phyloP scores from a whole-genome alignment of 1,140 invertebrate species.

The Rhyzopertha dominica region DNA sequence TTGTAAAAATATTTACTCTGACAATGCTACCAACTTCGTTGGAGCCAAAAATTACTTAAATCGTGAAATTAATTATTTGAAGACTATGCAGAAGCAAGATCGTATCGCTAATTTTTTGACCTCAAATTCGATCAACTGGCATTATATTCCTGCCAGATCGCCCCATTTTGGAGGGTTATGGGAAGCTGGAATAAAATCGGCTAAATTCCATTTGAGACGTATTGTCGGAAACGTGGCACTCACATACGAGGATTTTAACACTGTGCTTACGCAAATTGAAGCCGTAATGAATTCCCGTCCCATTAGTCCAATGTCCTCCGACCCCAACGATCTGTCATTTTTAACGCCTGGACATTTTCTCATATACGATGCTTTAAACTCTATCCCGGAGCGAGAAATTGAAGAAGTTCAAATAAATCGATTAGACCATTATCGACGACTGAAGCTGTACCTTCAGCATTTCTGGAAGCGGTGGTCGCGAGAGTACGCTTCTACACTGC shows the following conservation, averaged over 20 bases:
- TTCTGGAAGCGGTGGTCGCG: slow-evolving; percentile 23
- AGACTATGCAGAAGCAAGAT: slow-evolving; percentile 45
- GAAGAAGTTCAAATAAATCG: neutral
- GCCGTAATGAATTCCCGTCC: slow-evolving; percentile 37
- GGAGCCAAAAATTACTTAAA: slow-evolving; percentile 29
- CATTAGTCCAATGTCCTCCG: slow-evolving; percentile 27
- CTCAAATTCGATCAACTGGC: slow-evolving; percentile 39
- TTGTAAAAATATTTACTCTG: slow-evolving; percentile 24
- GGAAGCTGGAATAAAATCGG: slow-evolving; percentile 17
- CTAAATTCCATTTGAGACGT: slow-evolving; percentile 35
- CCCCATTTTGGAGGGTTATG: slow-evolving; percentile 27
- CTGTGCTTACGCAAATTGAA: slow-evolving; percentile 29
- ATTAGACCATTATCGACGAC: slow-evolving; percentile 7
- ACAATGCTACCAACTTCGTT: slow-evolving; percentile 33
- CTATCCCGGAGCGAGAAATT: slow-evolving; percentile 19
- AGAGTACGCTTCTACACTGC: slow-evolving; percentile 21
- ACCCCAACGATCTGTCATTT: slow-evolving; percentile 25
- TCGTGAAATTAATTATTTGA: slow-evolving; percentile 40
- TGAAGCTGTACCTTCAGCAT: slow-evolving; percentile 16
- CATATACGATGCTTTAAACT: slow-evolving; percentile 31
- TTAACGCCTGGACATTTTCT: slow-evolving; percentile 44
- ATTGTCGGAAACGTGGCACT: slow-evolving; percentile 22
- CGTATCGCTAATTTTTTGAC: too few relatives aligned
- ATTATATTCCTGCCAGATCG: slow-evolving; percentile 21
- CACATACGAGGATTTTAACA: slow-evolving; percentile 26